These are phyloP conservation scores for Ciconia boyciana DNA, from an alignment of 2,113 vertebrate genomes.

Conservation along the genomic window DNA sequence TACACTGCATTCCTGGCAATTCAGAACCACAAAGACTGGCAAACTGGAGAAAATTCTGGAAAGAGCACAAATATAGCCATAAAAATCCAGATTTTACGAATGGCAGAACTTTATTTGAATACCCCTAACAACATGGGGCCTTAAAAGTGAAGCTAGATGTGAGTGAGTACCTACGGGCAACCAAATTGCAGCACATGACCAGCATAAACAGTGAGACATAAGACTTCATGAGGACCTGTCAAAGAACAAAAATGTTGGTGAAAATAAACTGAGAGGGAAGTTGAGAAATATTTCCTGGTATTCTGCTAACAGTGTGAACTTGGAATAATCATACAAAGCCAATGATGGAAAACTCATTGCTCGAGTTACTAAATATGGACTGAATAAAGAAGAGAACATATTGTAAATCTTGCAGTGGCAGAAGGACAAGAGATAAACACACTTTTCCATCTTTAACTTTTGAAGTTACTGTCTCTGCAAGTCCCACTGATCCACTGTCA, in stretches of 20 bases:
- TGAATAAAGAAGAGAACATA: not conserved
- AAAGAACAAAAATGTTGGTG: not conserved
- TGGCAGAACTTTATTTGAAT: not conserved
- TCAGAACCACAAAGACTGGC: not conserved
- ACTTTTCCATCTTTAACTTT: not conserved
- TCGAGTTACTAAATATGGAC: not conserved
- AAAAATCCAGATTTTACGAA: not conserved
- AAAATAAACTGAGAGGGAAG: not conserved
- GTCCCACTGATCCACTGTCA: not conserved
- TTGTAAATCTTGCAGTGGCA: not conserved
- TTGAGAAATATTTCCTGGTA: constrained; percentile 2
- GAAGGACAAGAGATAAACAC: constrained; percentile 19
- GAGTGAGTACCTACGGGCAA: not conserved
- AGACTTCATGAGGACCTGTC: not conserved
- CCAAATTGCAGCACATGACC: not conserved
- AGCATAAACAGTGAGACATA: not conserved
- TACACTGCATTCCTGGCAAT: not conserved
- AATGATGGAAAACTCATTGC: constrained; percentile 17
- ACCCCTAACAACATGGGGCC: not conserved
- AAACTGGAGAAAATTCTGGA: not conserved
- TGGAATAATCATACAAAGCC: constrained; percentile 4
- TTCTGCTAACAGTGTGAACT: not conserved
- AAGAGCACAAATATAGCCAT: not conserved
- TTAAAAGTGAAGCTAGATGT: not conserved
- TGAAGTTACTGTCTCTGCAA: not conserved